These are phyloP conservation scores for Harlomillsia oculata DNA, from an alignment of 1,140 invertebrate species.

Conservation along the genomic window DNA sequence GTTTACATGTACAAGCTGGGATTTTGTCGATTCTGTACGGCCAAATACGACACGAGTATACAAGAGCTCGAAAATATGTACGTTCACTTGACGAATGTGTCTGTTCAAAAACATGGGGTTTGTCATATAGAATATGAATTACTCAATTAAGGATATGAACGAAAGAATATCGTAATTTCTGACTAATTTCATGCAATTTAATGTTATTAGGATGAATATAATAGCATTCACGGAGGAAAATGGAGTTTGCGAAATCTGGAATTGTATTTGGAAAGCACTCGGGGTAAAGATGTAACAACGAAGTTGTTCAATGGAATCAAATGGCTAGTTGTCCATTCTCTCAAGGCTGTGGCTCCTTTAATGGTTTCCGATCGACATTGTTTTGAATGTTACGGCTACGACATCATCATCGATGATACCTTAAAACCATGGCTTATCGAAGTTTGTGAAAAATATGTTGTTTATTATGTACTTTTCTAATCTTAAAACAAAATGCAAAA, in stretches of 20 bases:
- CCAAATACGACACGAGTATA: slow-evolving; percentile 60
- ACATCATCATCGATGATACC: slow-evolving; percentile 76
- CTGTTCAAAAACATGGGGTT: slow-evolving; percentile 78
- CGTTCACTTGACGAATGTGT: slow-evolving; percentile 76
- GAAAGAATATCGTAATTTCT: too few species aligned
- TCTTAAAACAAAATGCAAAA: slow-evolving; percentile 26
- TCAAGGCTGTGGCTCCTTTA: slow-evolving; percentile 65
- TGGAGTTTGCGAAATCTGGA: slow-evolving; percentile 83
- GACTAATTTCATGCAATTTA: background rate
- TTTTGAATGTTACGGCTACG: slow-evolving; percentile 75
- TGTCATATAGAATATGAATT: slow-evolving; percentile 35
- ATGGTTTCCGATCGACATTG: slow-evolving; percentile 69
- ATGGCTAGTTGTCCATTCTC: slow-evolving; percentile 71
- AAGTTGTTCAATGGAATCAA: slow-evolving; percentile 72
- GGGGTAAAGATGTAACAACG: slow-evolving; percentile 76
- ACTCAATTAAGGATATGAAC: too few species aligned
- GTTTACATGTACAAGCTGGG: slow-evolving; percentile 64
- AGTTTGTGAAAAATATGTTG: slow-evolving; percentile 40
- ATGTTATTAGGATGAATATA: slow-evolving; percentile 73
- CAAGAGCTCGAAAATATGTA: slow-evolving; percentile 75
- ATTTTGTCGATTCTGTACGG: slow-evolving; percentile 77
- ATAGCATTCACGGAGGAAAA: slow-evolving; percentile 87
- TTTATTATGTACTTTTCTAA: background rate
- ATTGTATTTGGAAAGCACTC: slow-evolving; percentile 79
- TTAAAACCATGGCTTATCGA: slow-evolving; percentile 78